Evolutionary conservation across 2,797 vertebrate species (phyloP), one percentile per base, ranked within the genome.

Genomic region (Telmatherina bonti): DNA sequence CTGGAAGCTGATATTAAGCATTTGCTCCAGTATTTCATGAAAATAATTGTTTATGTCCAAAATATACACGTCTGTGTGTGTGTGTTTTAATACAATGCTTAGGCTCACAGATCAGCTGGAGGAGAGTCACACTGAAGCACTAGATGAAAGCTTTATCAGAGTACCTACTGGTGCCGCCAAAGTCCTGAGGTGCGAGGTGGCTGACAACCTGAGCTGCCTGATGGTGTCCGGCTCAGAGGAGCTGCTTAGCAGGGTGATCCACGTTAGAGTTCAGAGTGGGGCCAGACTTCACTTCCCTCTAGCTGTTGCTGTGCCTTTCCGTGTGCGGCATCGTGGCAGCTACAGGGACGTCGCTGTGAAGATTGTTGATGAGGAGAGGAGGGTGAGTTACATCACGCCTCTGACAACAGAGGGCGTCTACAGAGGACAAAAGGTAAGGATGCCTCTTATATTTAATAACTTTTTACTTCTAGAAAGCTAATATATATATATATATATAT

Each of bases 331-430:
- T 83, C 92, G 89, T 57, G 93, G 95, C 80, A 95, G 89, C 92
- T 96, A 96, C 76, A 87, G 89, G 77, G 96, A 96, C 0, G 79
- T 96, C 7, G 78, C 94, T 38, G 95, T 98, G 59, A 98, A 97
- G 85, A 72, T 95, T 51, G 90, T 92, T 2, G 92, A 96, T 1
- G 36, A 26, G 49, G 92, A 92, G 49, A 87, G 92, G 76, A 91
- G 92, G 24, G 85, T 92, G 33, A 95, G 91, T 76, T 97, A 96
- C 75, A 43, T 97, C 82, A 91, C 87, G 33, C 96, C 96, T 1
- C 15, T 86, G 63, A 92, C 92, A 38, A 91, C 93, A 35, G 95
- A 97, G 69, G 90, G 89, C 56, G 79, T 75, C 5, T 93, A 90
- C 30, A 90, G 90, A 79, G 93, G 88, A 35, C 87, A 84, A 26